Conservation (phyloP, 2,888 invertebrate species). For the Eupithecia tripunctaria region DNA sequence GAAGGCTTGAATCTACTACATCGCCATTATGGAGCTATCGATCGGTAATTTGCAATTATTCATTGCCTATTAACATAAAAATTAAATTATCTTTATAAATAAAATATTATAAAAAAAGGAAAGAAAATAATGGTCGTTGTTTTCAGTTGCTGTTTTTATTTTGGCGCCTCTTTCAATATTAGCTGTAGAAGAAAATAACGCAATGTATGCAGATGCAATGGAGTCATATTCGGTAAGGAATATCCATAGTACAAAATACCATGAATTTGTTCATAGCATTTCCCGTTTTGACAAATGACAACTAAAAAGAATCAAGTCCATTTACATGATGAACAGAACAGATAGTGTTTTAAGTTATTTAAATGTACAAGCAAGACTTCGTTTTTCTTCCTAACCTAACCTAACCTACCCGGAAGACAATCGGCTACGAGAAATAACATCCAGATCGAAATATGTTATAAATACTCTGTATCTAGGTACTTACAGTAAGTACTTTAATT, state of each 20-base stretch:
- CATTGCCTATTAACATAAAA: background rate
- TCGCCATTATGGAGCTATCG: constrained; percentile 59
- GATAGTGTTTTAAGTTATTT: too few relatives aligned
- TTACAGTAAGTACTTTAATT: too few relatives aligned
- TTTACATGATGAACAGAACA: too few relatives aligned
- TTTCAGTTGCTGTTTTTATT: constrained; percentile 1
- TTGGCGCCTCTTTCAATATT: constrained; percentile 10
- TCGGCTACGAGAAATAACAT: background rate
- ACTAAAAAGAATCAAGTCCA: background rate
- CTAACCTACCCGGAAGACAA: background rate
- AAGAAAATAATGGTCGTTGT: background rate
- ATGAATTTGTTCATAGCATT: too few relatives aligned
- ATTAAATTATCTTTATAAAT: too few relatives aligned
- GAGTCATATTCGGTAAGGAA: constrained; percentile 22
- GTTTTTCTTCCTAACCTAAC: too few relatives aligned
- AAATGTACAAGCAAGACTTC: too few relatives aligned
- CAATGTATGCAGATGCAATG: constrained; percentile 22
- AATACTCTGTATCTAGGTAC: too few relatives aligned
- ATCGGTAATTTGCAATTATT: constrained; percentile 56
- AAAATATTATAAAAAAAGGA: too few relatives aligned
- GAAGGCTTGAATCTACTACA: constrained; percentile 49
- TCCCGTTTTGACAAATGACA: background rate
- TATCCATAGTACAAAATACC: background rate
- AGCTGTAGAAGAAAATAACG: constrained; percentile 14
- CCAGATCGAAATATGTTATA: too few relatives aligned